Evolutionary conservation across 1,140 invertebrate species (phyloP), one percentile per base, ranked within the genome.

Genomic region (Globodera ellingtonae): DNA sequence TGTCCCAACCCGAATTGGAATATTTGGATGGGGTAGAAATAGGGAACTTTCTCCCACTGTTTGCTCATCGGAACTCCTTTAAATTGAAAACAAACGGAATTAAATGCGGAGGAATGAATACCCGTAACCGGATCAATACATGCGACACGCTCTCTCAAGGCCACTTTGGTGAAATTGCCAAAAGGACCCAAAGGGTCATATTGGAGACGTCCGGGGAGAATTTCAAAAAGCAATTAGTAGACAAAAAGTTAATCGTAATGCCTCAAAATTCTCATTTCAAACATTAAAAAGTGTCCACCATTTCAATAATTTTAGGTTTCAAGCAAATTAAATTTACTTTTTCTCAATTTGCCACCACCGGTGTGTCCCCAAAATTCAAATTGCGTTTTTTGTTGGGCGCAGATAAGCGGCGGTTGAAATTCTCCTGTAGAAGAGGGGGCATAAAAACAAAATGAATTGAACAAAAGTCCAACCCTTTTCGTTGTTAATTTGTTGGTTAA

Each of bases 1-100:
- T 99, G 97, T 46, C 95, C 94, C 56, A 99, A 90, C 0, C 95
- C 97, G 90, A 95, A 99, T 90, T 99, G 97, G 6, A 96, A 95
- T 82, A 99, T 97, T 92, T 99, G 97, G 3, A 97, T 98, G 0
- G 97, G 96, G 91, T 99, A 99, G 89, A 94, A 96, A 90, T 98
- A 98, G 84, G 86, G 75, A 92, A 86, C 84, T 15, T 89, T 84
- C 69, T 95, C 94, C 96, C 96, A 98, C 88, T 98, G 96, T 0
- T 93, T 96, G 3, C 95, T 96, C 59, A 98, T 93, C 0, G 96
- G 92, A 46, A 92, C 74, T 80, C 75, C 75, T 75, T 46, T 6
- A 78, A 75, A 18, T 35, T 8, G 7, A 76, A 78, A 74, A 62
- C 15, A 62, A 62, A 62, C 15, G 15, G 56, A 62, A 13, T 18